Base-by-base conservation (phyloP, 2,888 invertebrate species). In the Crematogaster levior region DNA sequence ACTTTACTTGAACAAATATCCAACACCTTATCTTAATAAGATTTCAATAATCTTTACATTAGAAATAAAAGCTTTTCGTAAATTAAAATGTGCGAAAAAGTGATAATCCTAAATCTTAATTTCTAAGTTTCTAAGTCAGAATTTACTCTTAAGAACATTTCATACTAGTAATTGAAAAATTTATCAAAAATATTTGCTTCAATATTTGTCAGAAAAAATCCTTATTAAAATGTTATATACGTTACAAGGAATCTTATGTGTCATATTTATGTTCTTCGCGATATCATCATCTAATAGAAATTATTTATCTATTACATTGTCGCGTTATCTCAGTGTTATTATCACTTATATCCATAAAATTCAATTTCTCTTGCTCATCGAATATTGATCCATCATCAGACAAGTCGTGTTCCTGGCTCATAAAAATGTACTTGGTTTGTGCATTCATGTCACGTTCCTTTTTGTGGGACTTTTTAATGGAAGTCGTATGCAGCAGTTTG, bases 331-430 rank as follows among this genome's bases (percentile, higher is more conserved):
- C 27, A 15, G 61, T n/a, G 18, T 21, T 51, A 21, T 2, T 63
- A 24, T 75, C 34, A 1, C 21, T 40, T n/a, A 21, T 51, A 9
- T 51, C 63, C n/a, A 9, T 6, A 1, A 12, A 40, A 30, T 12
- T 46, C 18, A 68, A 34, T 68, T 3, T 68, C 40, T 79, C 88
- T 0, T 92, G 91, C 18, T 89, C 87, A 2, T 91, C 92, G 75
- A 93, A 93, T 83, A 93, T 90, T 5, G 93, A 93, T 30, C 93
- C 93, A 82, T 93, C 93, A 56, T 93, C 92, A 4, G 93, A 93
- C 34, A 92, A 72, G 27, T 90, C 86, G 56, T 84, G 77, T 82
- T 91, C 86, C 5, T 81, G 30, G 48, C 84, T 30, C 24, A 82
- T 63, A 9, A 61, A 21, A 51, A 48, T 40, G 61, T 73, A 34